Conservation (phyloP, 2,888 invertebrate genomes). For the Escarpia spicata region DNA sequence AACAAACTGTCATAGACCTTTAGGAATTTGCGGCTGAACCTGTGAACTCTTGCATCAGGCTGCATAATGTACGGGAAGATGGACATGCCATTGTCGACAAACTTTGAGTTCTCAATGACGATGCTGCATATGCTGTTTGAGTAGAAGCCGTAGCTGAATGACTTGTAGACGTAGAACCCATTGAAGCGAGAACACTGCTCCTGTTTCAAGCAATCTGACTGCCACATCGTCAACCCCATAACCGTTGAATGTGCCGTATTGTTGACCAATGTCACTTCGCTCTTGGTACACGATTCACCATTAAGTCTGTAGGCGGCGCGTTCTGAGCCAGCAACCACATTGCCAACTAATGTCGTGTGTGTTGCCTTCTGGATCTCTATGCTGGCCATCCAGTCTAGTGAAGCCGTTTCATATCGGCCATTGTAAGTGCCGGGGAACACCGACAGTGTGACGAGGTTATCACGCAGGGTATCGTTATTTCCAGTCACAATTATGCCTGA, state of each 20-base stretch:
- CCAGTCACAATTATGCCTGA: slow-evolving; percentile 47
- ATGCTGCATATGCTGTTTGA: slow-evolving; percentile 33
- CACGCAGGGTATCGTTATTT: slow-evolving; percentile 31
- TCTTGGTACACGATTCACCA: no score
- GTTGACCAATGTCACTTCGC: neutral
- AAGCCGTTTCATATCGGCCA: slow-evolving; percentile 48
- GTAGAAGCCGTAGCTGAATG: slow-evolving; percentile 50
- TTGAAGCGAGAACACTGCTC: neutral
- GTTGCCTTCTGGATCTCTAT: slow-evolving; percentile 42
- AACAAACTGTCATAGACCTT: slow-evolving; percentile 45
- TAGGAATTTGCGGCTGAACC: slow-evolving; percentile 44
- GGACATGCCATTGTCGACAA: slow-evolving; percentile 51
- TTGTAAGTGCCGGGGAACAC: slow-evolving; percentile 52
- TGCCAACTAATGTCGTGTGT: no score
- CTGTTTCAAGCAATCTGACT: no score
- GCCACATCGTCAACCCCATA: neutral
- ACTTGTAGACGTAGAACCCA: slow-evolving; percentile 4
- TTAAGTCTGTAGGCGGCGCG: no score
- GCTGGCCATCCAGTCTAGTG: slow-evolving; percentile 45
- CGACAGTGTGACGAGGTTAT: slow-evolving; percentile 51
- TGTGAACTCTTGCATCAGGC: slow-evolving; percentile 38
- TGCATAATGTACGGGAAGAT: slow-evolving; percentile 44
- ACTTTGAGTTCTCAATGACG: slow-evolving; percentile 41
- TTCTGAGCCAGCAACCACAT: no score
- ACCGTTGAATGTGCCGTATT: no score